Evolutionary conservation across 2,797 vertebrate genomes (phyloP).

Genomic region (Macrochelys suwanniensis): DNA sequence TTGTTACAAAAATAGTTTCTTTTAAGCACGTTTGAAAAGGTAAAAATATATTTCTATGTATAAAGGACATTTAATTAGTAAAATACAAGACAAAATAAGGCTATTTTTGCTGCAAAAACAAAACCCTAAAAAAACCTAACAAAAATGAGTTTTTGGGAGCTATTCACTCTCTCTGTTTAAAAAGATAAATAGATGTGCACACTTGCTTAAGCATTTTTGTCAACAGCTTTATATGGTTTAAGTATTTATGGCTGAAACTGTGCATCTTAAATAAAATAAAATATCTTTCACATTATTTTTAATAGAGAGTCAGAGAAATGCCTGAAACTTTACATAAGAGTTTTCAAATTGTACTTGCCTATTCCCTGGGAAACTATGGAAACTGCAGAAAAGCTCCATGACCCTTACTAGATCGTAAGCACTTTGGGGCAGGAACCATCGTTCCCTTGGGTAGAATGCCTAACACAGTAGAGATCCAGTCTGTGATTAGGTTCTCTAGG

Average conservation of each 20-base stretch:
- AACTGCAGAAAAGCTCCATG: background rate
- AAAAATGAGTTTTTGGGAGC: background rate
- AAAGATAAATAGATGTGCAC: background rate
- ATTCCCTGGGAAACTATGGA: background rate
- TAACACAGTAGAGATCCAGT: background rate
- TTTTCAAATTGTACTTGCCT: background rate
- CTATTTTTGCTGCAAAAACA: conserved; percentile 11
- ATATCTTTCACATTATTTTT: background rate
- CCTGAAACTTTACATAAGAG: background rate
- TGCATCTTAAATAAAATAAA: background rate
- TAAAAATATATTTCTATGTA: background rate
- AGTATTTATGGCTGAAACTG: background rate
- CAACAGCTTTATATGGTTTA: background rate
- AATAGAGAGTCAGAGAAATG: background rate
- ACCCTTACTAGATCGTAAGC: background rate
- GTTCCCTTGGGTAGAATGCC: background rate
- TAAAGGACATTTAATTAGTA: background rate
- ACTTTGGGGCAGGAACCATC: background rate
- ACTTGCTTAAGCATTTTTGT: background rate
- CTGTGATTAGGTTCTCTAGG: background rate
- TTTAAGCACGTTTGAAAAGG: background rate
- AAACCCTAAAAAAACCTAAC: background rate
- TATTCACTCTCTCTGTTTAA: background rate
- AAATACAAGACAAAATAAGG: background rate
- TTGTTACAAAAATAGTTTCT: background rate